Base-by-base conservation (phyloP, 92 coral and sea anemone species). In the Heliopora coerulea region DNA sequence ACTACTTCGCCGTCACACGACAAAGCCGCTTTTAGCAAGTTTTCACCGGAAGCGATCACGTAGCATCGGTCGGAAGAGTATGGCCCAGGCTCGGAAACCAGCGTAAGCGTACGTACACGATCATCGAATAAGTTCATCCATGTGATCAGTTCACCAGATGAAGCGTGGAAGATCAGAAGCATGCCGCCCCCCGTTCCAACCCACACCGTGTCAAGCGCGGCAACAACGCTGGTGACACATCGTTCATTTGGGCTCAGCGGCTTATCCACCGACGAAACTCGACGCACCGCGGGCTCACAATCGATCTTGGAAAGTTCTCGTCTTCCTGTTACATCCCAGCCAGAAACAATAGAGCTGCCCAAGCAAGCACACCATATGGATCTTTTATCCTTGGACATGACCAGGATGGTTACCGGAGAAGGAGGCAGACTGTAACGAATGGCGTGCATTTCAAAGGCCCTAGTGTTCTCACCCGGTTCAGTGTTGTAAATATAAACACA, bases 41-140 rank as follows among this genome's bases (percentile, higher is more conserved):
- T 85, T 67, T 84, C 85, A n/a, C 97, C 97, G 17, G 97, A 87
- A 52, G 91, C 90, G 82, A 89, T 81, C 15, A 92, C 93, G 69
- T 84, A 87, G 59, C 86, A 78, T 67, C 87, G 91, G 32, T 92
- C 97, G 5, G 91, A 82, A 42, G 81, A 84, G 68, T 90, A 89
- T 24, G 92, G 96, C 31, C 96, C 97, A 37, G 92, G 96, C 44
- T 89, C 92, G 25, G 82, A 26, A 28, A 89, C 83, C 57, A 83
- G 49, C 5, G 89, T 78, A 7, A 92, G 84, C 14, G 88, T 89
- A 6, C 97, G 90, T 17, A 88, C 89, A 59, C 33, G 40, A 57
- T 92, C 97, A 59, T 82, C 74, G 50, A 82, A 89, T 17, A 88
- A 81, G 67, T 85, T 84, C 78, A 92, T 85, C 96, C 96, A 92